These are phyloP conservation scores for Phortica variegata DNA, from an alignment of 1,140 invertebrate species.

Conservation along the genomic window DNA sequence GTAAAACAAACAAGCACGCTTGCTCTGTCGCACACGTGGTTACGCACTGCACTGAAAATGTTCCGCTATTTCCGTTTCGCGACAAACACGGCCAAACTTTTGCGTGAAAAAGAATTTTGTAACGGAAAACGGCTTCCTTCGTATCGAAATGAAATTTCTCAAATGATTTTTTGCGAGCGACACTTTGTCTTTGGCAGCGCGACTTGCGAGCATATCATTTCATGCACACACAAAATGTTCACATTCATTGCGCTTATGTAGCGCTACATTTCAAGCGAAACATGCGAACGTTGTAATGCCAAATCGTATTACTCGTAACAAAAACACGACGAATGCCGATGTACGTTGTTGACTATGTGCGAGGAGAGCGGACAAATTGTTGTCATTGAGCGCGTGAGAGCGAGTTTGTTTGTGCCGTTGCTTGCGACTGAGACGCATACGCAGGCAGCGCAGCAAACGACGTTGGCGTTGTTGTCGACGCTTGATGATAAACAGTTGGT, in stretches of 20 bases:
- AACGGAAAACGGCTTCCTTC: constrained; percentile 33
- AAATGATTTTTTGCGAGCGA: no score
- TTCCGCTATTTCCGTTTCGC: constrained; percentile 30
- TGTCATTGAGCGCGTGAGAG: no score
- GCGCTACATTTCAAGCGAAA: no score
- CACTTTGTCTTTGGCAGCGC: no score
- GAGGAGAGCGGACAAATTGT: no score
- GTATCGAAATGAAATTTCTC: constrained; percentile 47
- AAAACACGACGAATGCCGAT: no score
- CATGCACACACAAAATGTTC: not conserved
- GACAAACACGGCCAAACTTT: constrained; percentile 51
- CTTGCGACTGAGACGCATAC: no score
- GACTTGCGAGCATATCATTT: constrained; percentile 16
- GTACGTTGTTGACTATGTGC: no score
- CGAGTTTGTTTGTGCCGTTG: no score
- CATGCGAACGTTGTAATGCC: no score
- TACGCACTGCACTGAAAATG: constrained; percentile 10
- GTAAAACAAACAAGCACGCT: constrained; percentile 21
- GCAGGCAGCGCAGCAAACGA: constrained; percentile 22
- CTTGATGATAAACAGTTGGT: constrained; percentile 46
- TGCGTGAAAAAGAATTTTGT: constrained; percentile 47
- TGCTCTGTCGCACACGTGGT: constrained; percentile 10
- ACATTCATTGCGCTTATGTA: constrained; percentile 2
- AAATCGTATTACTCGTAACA: no score
- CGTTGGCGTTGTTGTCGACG: constrained; percentile 13